These are phyloP conservation scores for Yponomeuta malinellus DNA, from an alignment of 2,888 invertebrate genomes.

Conservation along the genomic window DNA sequence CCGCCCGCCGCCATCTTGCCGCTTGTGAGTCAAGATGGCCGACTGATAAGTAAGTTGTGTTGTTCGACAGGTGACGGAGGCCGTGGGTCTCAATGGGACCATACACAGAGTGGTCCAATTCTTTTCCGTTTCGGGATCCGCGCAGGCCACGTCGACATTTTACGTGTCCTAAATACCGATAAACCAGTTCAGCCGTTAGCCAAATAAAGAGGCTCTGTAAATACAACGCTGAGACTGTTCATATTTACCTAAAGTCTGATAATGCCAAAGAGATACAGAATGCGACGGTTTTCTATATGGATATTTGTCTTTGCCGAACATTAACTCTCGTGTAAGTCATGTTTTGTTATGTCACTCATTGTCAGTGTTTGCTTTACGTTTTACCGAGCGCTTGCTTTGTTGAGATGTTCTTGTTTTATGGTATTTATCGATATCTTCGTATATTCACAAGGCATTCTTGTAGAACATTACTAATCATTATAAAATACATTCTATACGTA, in stretches of 20 bases:
- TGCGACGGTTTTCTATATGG: conserved; percentile 47
- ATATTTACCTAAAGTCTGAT: conserved; percentile 60
- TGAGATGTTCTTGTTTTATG: conserved; percentile 5
- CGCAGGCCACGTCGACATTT: conserved; percentile 78
- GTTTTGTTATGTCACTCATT: conserved; percentile 73
- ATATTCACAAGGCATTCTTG: conserved; percentile 7
- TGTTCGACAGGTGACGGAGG: conserved; percentile 78
- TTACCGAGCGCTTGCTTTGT: conserved; percentile 64
- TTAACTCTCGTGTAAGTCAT: conserved; percentile 72
- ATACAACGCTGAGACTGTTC: conserved; percentile 70
- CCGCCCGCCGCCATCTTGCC: conserved; percentile 1
- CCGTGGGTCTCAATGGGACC: conserved; percentile 78
- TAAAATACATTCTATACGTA: background rate
- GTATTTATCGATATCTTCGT: conserved; percentile 8
- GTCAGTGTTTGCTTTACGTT: conserved; percentile 64
- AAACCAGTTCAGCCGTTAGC: conserved; percentile 39
- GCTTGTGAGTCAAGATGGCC: background rate
- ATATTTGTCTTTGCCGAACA: conserved; percentile 64
- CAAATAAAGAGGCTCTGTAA: conserved; percentile 53
- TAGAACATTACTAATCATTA: conserved; percentile 8
- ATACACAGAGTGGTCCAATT: conserved; percentile 78
- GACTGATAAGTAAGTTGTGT: conserved; percentile 47
- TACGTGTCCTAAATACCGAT: conserved; percentile 77
- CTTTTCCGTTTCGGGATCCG: conserved; percentile 78
- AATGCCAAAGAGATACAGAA: conserved; percentile 47